Evolutionary conservation across 2,888 invertebrate species (phyloP).

Genomic region (Euspilapteryx auroguttella): DNA sequence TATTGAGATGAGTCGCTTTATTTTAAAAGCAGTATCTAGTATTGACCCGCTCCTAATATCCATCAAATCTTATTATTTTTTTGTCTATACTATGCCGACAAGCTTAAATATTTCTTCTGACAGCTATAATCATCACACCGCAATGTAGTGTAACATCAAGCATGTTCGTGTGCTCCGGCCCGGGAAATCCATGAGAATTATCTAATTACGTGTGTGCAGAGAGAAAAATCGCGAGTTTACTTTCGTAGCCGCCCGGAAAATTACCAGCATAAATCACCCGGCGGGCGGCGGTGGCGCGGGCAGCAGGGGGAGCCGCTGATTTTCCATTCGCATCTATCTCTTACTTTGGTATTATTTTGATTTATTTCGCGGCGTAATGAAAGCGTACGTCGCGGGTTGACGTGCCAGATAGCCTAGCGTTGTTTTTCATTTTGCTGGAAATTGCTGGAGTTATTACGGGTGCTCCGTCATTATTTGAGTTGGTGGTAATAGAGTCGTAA

Average conservation of each 20-base stretch:
- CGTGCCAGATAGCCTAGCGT: constrained; percentile 32
- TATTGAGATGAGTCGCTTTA: too few species aligned
- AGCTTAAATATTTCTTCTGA: too few species aligned
- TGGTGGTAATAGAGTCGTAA: too few species aligned
- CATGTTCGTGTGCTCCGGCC: constrained; percentile 9
- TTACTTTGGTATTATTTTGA: constrained; percentile 55
- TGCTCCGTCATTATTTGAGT: constrained; percentile 4
- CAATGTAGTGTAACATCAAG: too few species aligned
- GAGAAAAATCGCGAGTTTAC: constrained; percentile 54
- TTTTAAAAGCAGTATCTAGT: too few species aligned
- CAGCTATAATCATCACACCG: too few species aligned
- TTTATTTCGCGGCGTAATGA: constrained; percentile 53
- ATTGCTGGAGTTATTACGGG: constrained; percentile 15
- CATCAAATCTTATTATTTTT: too few species aligned
- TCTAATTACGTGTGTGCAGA: constrained; percentile 54
- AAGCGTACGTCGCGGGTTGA: constrained; percentile 50
- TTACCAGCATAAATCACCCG: constrained; percentile 52
- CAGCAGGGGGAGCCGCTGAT: constrained; percentile 36
- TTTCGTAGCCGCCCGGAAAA: constrained; percentile 55
- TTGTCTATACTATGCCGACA: too few species aligned
- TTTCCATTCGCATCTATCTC: constrained; percentile 54
- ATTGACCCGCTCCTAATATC: too few species aligned
- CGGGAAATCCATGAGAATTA: constrained; percentile 42
- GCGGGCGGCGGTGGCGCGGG: constrained; percentile 17
- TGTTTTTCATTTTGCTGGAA: constrained; percentile 28